Conservation (phyloP, 30 jellyfish, hydroid and myxozoan genomes). For the Sanderia malayensis region DNA sequence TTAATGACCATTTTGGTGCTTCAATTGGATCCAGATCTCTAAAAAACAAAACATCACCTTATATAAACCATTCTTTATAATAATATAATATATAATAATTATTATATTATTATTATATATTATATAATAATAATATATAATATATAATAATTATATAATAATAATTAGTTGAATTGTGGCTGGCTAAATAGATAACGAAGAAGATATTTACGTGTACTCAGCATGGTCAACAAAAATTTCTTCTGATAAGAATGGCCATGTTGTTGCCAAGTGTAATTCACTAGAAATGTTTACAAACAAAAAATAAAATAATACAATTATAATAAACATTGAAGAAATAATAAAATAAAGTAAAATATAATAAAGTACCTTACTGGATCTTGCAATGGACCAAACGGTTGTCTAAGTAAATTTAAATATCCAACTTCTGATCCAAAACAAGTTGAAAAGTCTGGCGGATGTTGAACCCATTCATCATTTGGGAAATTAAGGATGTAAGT, state of each 20-base stretch:
- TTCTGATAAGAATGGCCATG: conserved; percentile 86
- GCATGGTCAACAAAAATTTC: conserved; percentile 81
- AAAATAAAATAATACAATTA: not conserved
- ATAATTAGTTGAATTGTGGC: too few species aligned
- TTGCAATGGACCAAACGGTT: conserved; percentile 90
- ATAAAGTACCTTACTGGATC: conserved; percentile 86
- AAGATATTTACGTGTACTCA: conserved; percentile 65
- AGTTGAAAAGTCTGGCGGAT: conserved; percentile 54
- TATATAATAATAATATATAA: too few species aligned
- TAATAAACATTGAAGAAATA: not conserved
- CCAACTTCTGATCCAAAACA: conserved; percentile 59
- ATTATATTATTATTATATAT: too few species aligned
- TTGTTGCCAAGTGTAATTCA: conserved; percentile 74
- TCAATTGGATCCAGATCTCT: conserved; percentile 87
- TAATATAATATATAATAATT: too few species aligned
- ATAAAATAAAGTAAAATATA: not conserved
- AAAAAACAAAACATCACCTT: conserved; percentile 4
- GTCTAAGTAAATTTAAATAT: conserved; percentile 41
- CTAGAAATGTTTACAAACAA: conserved; percentile 21
- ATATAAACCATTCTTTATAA: too few species aligned
- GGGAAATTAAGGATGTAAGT: conserved; percentile 70
- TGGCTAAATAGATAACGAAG: not conserved
- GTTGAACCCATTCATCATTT: conserved; percentile 69
- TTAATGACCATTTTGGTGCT: conserved; percentile 91
- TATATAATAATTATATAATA: too few species aligned